Evolutionary conservation across 2,888 invertebrate genomes (phyloP), one percentile per base, ranked within the genome.

Genomic region (Limnephilus lunatus): DNA sequence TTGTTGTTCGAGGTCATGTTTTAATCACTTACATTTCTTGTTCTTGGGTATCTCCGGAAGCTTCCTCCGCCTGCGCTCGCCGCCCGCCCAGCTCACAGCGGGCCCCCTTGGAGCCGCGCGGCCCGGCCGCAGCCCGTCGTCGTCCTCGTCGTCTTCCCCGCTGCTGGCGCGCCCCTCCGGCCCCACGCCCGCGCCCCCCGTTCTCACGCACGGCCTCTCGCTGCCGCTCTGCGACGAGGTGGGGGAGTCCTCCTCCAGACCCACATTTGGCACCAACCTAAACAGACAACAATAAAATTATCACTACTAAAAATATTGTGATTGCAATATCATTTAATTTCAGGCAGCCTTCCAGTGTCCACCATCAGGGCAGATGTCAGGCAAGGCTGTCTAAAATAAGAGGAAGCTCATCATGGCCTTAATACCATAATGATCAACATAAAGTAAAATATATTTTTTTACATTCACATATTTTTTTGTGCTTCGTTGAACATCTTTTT

Each of bases 1-100:
- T n/a, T 68, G 25, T n/a, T 25, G 25, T 68, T 7, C 25, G 25
- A 68, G 68, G 68, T n/a, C n/a, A 68, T 25, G 53, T 25, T 15
- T 3, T 68, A 9, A 25, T 30, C 31, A 95, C 97, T 97, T 95
- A 98, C 98, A 97, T 97, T 98, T 98, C 95, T 98, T 98, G 94
- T 98, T 98, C 95, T 98, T 98, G 9, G 98, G 98, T 94, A 98
- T 98, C 95, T 98, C 98, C 80, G 98, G 98, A 44, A 98, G 96
- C 95, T 98, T 98, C 95, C 98, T 96, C 94, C 99, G 96, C 94
- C 98, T 97, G 94, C 98, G 96, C 94, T 98, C 97, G 19, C 96
- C 96, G 94, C 90, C 90, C 68, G 88, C 94, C 85, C 95, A 95
- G 95, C 94, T 1, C 94, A 94, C 87, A 39, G 89, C 81, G 7